A percentile compares a stretch with the other conserved stretches of the same genome.
Conservation (phyloP, 2,888 invertebrate species). For the Amaurobius ferox region DNA sequence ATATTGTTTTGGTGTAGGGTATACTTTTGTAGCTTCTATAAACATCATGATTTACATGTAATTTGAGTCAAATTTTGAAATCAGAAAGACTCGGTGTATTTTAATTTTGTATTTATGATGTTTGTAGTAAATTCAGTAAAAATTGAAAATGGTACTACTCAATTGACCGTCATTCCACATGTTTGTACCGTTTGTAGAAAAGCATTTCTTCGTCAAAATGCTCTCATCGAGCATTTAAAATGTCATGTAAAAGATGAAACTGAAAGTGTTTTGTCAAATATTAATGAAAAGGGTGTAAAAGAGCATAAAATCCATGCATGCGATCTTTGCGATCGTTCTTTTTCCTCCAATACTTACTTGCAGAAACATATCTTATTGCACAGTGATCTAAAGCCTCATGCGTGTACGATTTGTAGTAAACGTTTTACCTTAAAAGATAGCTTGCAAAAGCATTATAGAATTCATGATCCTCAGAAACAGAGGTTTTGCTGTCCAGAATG, state of each 20-base stretch:
- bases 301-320: conserved; percentile 22
- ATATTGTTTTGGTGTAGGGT: too few relatives aligned
- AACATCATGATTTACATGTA: too few relatives aligned
- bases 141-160: conserved; percentile 22
- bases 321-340: conserved; percentile 26
- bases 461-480: conserved; percentile 44
- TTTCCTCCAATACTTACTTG: conserved; percentile 45
- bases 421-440: conserved; percentile 37
- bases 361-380: conserved; percentile 36
- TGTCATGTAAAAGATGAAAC: not conserved
- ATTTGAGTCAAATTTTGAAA: too few relatives aligned
- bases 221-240: conserved; percentile 24
- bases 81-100: too few relatives aligned
- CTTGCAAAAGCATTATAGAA: conserved; percentile 42
- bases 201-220: conserved; percentile 31
- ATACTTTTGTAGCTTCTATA: too few relatives aligned
- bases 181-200: conserved; percentile 41
- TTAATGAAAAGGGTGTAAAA: not conserved
- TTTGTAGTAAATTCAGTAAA: conserved; percentile 31
- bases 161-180: conserved; percentile 39
- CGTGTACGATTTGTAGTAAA: conserved; percentile 37
- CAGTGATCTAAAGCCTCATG: conserved; percentile 25
- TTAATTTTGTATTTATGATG: too few relatives aligned
- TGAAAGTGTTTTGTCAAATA: not conserved
- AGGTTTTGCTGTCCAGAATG: conserved; percentile 34